A percentile compares a stretch with the other conserved stretches of the same genome.
Conservation (phyloP, 1,140 invertebrate genomes). For the Papilio polyxenes region DNA sequence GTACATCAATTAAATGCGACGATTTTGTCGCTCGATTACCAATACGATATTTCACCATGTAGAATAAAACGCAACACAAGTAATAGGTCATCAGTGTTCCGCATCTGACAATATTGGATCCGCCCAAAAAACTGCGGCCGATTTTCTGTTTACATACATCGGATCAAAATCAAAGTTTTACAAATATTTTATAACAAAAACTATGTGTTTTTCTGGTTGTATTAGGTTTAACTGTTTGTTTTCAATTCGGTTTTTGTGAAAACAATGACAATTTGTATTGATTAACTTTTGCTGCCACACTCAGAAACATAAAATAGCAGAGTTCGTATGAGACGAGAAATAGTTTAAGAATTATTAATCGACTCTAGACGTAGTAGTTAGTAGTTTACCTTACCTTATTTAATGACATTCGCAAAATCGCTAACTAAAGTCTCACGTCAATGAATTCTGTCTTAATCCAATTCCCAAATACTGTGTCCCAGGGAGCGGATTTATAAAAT, state of each 20-base stretch:
- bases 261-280: background rate
- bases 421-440: background rate
- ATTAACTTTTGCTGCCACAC: too few species aligned
- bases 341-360: too few species aligned
- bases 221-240: background rate
- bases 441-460: slow-evolving; percentile 3
- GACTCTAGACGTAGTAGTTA: too few species aligned
- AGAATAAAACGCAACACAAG: slow-evolving; percentile 57
- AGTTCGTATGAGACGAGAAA: too few species aligned
- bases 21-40: slow-evolving; percentile 54
- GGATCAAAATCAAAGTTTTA: slow-evolving; percentile 17
- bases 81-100: slow-evolving; percentile 52
- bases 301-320: too few species aligned
- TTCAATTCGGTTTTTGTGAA: background rate
- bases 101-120: slow-evolving; percentile 46
- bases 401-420: background rate
- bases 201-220: background rate
- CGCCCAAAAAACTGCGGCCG: slow-evolving; percentile 41
- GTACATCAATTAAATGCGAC: slow-evolving; percentile 64
- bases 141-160: slow-evolving; percentile 37
- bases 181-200: slow-evolving; percentile 2
- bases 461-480: background rate
- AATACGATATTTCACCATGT: slow-evolving; percentile 52
- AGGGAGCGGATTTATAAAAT: background rate
- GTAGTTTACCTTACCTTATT: too few species aligned